Base-by-base conservation (phyloP, 2,113 vertebrate species). In the Bufo gargarizans region DNA sequence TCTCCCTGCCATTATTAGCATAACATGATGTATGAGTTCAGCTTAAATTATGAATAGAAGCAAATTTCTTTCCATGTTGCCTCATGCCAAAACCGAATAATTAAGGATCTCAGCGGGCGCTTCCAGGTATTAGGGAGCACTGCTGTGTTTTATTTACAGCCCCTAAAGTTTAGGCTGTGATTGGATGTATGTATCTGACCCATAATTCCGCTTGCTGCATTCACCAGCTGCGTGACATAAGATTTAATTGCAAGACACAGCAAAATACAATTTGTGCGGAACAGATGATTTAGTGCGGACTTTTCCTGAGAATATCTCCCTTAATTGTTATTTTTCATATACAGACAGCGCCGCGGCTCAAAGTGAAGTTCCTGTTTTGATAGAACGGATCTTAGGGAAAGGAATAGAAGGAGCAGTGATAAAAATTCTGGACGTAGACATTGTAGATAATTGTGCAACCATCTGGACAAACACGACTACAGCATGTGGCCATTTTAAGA, bases 101-200 rank as follows among this genome's bases (percentile, higher is more conserved):
- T 81, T 81, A 81, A 72, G 74, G 49, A 43, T 87, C 86, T 14
- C 86, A 81, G 77, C 77, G 19, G 55, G 78, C 10, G 9, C 56
- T 55, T 86, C 9, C 77, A 87, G 59, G 59, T 87, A 80, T 33
- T 80, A 69, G 5, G n/a, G 49, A 53, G 72, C 14, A 77, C 56
- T 14, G 72, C 84, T 78, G 59, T 20, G 72, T 77, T 63, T 77
- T 86, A 77, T 86, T 86, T 86, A 67, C 85, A 86, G 72, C 72
- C n/a, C 85, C 43, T 61, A 58, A 79, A 17, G 16, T 43, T 87
- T 80, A 16, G 69, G 50, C 56, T 56, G 50, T 67, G 61, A 86
- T 79, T 67, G 85, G 49, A 86, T 19, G 22, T 79, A 55, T 56
- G 53, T 53, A 50, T 55, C 6, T 69, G 77, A 87, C 77, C 86